Evolutionary conservation across 2,888 invertebrate genomes (phyloP).

Genomic region (Drosophila emarginata): DNA sequence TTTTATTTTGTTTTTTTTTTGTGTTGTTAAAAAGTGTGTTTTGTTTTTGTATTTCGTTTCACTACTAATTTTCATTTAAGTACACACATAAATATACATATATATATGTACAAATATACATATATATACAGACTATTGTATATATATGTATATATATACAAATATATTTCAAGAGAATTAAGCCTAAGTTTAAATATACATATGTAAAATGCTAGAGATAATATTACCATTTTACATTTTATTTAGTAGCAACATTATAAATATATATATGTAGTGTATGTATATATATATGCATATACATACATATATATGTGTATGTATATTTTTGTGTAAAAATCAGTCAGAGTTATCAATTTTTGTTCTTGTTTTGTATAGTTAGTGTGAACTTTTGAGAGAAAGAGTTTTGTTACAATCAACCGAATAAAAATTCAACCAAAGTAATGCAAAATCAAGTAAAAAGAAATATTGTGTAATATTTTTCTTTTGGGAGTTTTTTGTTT

Average conservation of each 20-base stretch:
- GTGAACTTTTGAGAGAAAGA: constrained; percentile 26
- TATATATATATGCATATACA: constrained; percentile 49
- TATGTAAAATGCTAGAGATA: constrained; percentile 34
- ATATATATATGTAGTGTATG: constrained; percentile 50
- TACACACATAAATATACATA: constrained; percentile 28
- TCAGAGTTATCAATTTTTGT: constrained; percentile 66
- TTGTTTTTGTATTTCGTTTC: not conserved
- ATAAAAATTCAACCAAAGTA: constrained; percentile 5
- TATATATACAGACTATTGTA: constrained; percentile 20
- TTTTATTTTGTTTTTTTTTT: not conserved
- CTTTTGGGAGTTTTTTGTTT: not conserved
- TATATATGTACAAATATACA: constrained; percentile 29
- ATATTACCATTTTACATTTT: constrained; percentile 31
- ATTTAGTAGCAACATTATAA: constrained; percentile 66
- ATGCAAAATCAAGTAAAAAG: not conserved
- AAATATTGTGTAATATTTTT: not conserved
- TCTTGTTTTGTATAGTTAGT: constrained; percentile 33
- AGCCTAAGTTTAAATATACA: constrained; percentile 18
- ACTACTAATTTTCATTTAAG: constrained; percentile 4
- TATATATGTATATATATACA: constrained; percentile 17
- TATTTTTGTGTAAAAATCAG: constrained; percentile 73
- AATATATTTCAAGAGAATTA: not conserved
- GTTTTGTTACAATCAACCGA: constrained; percentile 20
- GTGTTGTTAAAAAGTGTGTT: constrained; percentile 59
- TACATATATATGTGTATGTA: constrained; percentile 52